Evolutionary conservation across 2,797 vertebrate species (phyloP), one percentile per base, ranked within the genome.

Genomic region (Benthosema pterotum): DNA sequence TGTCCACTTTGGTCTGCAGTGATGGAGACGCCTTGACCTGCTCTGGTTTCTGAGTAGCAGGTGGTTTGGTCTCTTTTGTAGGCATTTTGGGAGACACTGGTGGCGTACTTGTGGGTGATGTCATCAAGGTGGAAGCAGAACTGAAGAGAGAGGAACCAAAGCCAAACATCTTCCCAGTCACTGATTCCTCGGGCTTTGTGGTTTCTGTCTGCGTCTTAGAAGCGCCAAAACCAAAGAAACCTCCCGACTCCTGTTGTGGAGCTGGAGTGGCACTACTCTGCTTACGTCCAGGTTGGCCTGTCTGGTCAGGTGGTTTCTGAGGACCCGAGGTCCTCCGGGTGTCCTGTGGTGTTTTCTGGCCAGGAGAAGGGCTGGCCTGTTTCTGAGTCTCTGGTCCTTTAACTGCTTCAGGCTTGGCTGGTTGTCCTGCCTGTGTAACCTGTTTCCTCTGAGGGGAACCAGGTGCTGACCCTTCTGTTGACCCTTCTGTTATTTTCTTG

Each of bases 131-230:
- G 0, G 97, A 97, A 3, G 97, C 96, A 70, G 97, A 96, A 70
- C 93, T 97, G 55, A 99, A 95, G 70, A 99, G 92, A 0, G 96
- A 97, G 14, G 96, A 96, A 71, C 97, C 95, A 88, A 99, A 99
- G 17, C 97, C 97, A 83, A 98, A 94, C 72, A 98, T 94, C 62
- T 97, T 99, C 9, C 95, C 96, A 15, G 93, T 92, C 42, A 95
- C 93, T 1, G 93, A 94, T 67, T 94, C 95, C 65, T 71, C 64
- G 16, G 85, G 76, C 19, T 89, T 88, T 73, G 83, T 60, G 66
- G 74, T 90, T 22, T 93, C 89, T 0, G 93, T 91, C 62, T 95
- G 93, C 63, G 92, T 83, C 71, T 94, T 95, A 15, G 92, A 79
- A 66, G 92, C 83, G 67, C 95, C 94, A 87, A 98, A 97, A 22